A percentile compares a stretch with the other conserved stretches of the same genome.
phyloP scores from a whole-genome alignment of 2,113 vertebrate species.

The Prunella himalayana region DNA sequence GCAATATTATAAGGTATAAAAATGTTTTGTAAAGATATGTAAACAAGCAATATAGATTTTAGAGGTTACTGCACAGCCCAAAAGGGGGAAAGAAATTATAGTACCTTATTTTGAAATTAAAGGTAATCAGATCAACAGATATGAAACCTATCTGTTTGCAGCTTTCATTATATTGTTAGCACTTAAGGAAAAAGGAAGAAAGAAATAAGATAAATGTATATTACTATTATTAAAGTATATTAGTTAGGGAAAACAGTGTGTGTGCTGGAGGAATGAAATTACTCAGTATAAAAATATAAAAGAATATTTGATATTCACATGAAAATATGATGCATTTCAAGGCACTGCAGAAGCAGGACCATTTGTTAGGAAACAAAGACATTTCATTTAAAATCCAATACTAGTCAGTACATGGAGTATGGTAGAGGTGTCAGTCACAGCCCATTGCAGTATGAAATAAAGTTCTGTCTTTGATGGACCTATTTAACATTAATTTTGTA shows the following conservation, averaged over 20 bases:
- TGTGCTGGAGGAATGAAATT: not conserved
- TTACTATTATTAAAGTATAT: not conserved
- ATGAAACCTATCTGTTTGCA: not conserved
- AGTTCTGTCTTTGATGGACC: not conserved
- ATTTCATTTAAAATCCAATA: not conserved
- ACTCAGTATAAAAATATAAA: not conserved
- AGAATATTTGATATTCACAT: not conserved
- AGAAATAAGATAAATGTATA: not conserved
- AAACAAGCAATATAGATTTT: not conserved
- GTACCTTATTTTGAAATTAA: slow-evolving; percentile 30
- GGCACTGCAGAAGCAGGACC: not conserved
- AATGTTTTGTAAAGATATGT: slow-evolving; percentile 8
- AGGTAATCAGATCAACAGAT: slow-evolving; percentile 8
- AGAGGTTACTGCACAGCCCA: not conserved
- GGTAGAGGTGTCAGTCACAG: not conserved
- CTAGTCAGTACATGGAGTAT: not conserved
- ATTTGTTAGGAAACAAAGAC: not conserved
- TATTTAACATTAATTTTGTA: not conserved
- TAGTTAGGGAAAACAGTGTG: not conserved
- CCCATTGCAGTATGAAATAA: not conserved
- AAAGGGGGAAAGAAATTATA: not conserved
- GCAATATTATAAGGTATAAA: not conserved
- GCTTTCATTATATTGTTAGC: not conserved
- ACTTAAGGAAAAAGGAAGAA: not conserved
- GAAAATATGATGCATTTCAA: not conserved